Evolutionary conservation across 2,888 invertebrate genomes (phyloP).

Genomic region (Andrena flavipes): DNA sequence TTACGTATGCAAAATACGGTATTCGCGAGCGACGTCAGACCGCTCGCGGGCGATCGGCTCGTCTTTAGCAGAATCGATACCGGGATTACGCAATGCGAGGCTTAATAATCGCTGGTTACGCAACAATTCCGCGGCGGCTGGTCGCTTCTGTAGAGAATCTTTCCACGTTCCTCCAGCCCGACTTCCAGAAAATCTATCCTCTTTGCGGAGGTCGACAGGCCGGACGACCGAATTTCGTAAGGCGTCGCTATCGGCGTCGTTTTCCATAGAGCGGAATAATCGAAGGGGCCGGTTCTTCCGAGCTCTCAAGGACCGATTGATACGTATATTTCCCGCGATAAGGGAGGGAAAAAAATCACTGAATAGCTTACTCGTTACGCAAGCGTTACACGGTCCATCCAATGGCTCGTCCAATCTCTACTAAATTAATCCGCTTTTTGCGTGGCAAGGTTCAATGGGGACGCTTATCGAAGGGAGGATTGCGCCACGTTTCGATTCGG

Average conservation of each 20-base stretch:
- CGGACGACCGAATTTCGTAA: conserved; percentile 17
- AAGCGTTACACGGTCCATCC: conserved; percentile 2
- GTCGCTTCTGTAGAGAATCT: not conserved
- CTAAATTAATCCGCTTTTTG: not conserved
- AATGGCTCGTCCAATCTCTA: not conserved
- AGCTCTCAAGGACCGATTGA: conserved; percentile 7
- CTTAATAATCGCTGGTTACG: conserved; percentile 19
- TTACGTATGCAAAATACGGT: not conserved
- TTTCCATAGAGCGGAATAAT: conserved; percentile 2
- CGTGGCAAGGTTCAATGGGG: conserved; percentile 1
- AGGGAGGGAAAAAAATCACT: not conserved
- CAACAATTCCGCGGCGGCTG: conserved; percentile 11
- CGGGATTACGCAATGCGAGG: conserved; percentile 23
- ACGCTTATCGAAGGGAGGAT: conserved; percentile 9
- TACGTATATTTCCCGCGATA: conserved; percentile 8
- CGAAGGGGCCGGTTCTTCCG: not conserved
- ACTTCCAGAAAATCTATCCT: too few relatives aligned
- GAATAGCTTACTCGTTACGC: conserved; percentile 33
- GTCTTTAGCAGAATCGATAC: conserved; percentile 14
- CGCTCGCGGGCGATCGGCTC: not conserved
- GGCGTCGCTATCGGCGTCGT: not conserved
- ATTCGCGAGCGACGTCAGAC: not conserved
- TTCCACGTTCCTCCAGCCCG: not conserved
- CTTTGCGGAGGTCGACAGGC: not conserved
- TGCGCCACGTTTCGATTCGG: not conserved